Percentiles rank a stretch among this genome's conserved stretches.
Conservation (phyloP, 1,140 invertebrate genomes). For the Drosophila arizonae region DNA sequence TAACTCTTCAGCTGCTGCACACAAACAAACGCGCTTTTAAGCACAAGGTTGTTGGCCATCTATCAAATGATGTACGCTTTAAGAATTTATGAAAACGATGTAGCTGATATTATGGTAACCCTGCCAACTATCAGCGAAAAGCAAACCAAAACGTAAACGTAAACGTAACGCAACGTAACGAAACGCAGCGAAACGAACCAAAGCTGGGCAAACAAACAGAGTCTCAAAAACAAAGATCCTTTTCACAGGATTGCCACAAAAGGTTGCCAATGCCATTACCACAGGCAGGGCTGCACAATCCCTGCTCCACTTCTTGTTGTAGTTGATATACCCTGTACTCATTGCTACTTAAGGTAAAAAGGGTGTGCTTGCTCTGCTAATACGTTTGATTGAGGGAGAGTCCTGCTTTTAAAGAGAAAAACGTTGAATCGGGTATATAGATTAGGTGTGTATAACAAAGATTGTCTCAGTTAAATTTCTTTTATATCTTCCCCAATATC, state of each 20-base stretch:
- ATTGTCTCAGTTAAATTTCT: too few relatives aligned
- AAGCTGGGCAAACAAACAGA: conserved; percentile 47
- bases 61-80: conserved; percentile 44
- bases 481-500: too few relatives aligned
- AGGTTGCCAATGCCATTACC: conserved; percentile 60
- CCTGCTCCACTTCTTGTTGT: conserved; percentile 17
- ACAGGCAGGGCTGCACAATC: conserved; percentile 32
- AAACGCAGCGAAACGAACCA: conserved; percentile 35
- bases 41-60: conserved; percentile 37
- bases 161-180: conserved; percentile 12
- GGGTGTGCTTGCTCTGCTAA: too few relatives aligned
- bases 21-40: conserved; percentile 24
- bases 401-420: too few relatives aligned
- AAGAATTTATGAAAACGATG: conserved; percentile 55
- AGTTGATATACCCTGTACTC: background rate
- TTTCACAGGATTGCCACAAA: conserved; percentile 38
- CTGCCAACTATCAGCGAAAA: conserved; percentile 45
- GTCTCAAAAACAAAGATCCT: conserved; percentile 52
- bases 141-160: background rate
- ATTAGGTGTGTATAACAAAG: too few relatives aligned
- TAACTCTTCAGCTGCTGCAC: conserved; percentile 25
- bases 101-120: conserved; percentile 42
- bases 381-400: too few relatives aligned
- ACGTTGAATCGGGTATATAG: too few relatives aligned
- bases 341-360: background rate